A percentile compares a stretch with the other conserved stretches of the same genome.
phyloP scores from a whole-genome alignment of 1,140 invertebrate species.

The Uloborus diversus region DNA sequence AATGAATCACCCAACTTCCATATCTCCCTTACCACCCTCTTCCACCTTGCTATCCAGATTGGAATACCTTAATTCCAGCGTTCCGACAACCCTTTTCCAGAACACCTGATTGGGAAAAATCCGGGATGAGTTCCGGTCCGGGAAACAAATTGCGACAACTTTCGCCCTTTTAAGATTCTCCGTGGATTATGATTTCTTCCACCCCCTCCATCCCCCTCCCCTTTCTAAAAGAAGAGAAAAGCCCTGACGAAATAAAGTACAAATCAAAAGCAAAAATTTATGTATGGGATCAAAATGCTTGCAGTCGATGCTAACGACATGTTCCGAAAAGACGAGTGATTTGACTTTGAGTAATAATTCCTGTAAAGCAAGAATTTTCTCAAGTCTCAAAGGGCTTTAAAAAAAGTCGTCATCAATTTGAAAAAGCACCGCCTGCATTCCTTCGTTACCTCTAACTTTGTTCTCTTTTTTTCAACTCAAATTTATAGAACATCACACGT shows the following conservation, averaged over 20 bases:
- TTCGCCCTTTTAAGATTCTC: constrained; percentile 20
- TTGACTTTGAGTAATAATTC: not conserved
- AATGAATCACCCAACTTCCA: constrained; percentile 47
- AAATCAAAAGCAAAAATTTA: not conserved
- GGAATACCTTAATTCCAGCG: constrained; percentile 44
- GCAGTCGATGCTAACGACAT: constrained; percentile 44
- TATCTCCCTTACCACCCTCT: not conserved
- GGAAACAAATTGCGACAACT: constrained; percentile 36
- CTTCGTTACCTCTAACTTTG: not conserved
- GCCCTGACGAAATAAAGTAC: not conserved
- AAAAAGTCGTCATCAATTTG: not conserved
- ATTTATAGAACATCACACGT: not conserved
- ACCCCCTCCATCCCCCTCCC: not conserved
- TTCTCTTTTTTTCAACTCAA: not conserved
- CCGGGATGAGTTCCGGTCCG: not conserved
- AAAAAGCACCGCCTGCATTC: not conserved
- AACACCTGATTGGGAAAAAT: constrained; percentile 42
- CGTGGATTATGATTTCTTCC: constrained; percentile 34
- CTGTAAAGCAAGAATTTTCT: not conserved
- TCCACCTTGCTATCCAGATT: constrained; percentile 25
- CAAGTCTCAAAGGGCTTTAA: not conserved
- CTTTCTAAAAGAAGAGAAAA: not conserved
- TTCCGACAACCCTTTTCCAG: not conserved
- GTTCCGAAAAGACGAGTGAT: not conserved
- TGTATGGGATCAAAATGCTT: constrained; percentile 26